Conservation (phyloP, 2,113 vertebrate species). For the Festucalex cinctus region DNA sequence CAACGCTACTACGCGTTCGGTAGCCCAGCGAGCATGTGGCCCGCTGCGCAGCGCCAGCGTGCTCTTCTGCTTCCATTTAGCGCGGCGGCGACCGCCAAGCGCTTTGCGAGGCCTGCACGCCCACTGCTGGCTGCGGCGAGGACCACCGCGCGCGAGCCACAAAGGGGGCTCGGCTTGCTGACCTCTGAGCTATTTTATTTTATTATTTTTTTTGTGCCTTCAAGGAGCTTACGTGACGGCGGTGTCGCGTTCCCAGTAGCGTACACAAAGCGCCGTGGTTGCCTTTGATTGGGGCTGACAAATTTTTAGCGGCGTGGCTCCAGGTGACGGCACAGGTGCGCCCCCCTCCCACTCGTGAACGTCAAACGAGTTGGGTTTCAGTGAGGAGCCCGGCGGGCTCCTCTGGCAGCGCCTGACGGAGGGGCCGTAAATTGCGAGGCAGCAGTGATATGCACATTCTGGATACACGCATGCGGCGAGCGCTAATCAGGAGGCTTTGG, state of each 20-base stretch:
- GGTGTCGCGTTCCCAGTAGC: slow-evolving; percentile 55
- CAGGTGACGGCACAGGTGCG: slow-evolving; percentile 60
- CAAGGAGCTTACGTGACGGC: slow-evolving; percentile 60
- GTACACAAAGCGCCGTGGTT: slow-evolving; percentile 40
- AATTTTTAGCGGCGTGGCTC: slow-evolving; percentile 51
- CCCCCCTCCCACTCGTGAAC: slow-evolving; percentile 22
- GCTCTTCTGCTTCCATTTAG: slow-evolving; percentile 77
- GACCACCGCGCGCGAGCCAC: slow-evolving; percentile 54
- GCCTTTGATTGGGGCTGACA: slow-evolving; percentile 64
- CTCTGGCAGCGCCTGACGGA: slow-evolving; percentile 53
- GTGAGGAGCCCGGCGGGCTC: slow-evolving; percentile 25
- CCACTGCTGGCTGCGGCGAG: slow-evolving; percentile 43
- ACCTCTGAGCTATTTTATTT: slow-evolving; percentile 58
- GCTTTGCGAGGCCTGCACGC: slow-evolving; percentile 58
- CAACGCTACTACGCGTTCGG: slow-evolving; percentile 68
- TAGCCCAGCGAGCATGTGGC: slow-evolving; percentile 70
- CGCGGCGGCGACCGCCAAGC: slow-evolving; percentile 66
- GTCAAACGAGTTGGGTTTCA: slow-evolving; percentile 54
- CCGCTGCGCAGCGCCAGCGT: slow-evolving; percentile 54
- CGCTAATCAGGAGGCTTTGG: background rate
- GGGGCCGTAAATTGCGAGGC: slow-evolving; percentile 43
- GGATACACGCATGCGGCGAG: background rate
- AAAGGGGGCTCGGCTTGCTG: slow-evolving; percentile 55
- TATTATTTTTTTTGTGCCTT: slow-evolving; percentile 10
- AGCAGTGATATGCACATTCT: background rate